Evolutionary conservation across 2,888 invertebrate species (phyloP).

Genomic region (Caenorhabditis zanzibari): DNA sequence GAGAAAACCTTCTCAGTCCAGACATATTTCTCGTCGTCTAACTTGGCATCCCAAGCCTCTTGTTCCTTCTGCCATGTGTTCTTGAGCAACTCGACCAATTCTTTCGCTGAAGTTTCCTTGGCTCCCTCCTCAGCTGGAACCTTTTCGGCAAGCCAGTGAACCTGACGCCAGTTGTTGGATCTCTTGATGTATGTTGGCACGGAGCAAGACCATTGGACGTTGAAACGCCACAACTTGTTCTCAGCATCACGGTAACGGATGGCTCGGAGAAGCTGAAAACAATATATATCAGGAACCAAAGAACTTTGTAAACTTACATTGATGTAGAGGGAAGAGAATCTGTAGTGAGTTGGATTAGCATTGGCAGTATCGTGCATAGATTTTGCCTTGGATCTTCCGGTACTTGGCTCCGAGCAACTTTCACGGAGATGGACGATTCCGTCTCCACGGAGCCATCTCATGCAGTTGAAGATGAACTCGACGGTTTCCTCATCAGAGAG

Average conservation of each 20-base stretch:
- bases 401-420: conserved; percentile 86
- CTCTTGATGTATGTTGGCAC: conserved; percentile 82
- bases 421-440: conserved; percentile 86
- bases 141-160: conserved; percentile 82
- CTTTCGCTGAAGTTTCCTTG: conserved; percentile 60
- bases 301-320: conserved; percentile 60
- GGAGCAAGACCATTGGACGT: conserved; percentile 82
- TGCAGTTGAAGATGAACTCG: conserved; percentile 84
- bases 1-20: conserved; percentile 77
- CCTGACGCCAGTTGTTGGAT: conserved; percentile 82
- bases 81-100: conserved; percentile 69
- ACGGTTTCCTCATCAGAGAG: conserved; percentile 85
- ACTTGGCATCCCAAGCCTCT: conserved; percentile 73
- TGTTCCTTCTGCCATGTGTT: conserved; percentile 76
- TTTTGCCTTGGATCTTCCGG: conserved; percentile 81
- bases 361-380: conserved; percentile 75
- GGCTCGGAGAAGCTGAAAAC: conserved; percentile 68
- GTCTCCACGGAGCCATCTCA: conserved; percentile 85
- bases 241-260: conserved; percentile 76
- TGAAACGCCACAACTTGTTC: conserved; percentile 78
- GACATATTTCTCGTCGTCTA: conserved; percentile 75
- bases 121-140: conserved; percentile 75
- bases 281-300: background rate
- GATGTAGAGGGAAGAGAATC: conserved; percentile 82
- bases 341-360: conserved; percentile 83